Percentiles rank a stretch among this genome's conserved stretches.
Evolutionary conservation across 1,140 invertebrate species (phyloP).

Genomic region (Agraylea sexmaculata): DNA sequence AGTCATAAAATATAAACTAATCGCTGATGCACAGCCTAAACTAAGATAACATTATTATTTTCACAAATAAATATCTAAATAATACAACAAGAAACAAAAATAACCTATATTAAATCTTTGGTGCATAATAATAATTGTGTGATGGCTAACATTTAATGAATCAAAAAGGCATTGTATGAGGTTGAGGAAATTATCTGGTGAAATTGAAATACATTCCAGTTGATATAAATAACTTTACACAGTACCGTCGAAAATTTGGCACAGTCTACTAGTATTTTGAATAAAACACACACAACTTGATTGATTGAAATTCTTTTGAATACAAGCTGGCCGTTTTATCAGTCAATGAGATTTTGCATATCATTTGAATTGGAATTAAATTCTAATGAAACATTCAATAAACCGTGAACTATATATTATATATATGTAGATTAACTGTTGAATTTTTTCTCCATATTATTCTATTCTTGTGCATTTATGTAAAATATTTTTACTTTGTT

Average conservation of each 20-base stretch:
- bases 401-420: no score
- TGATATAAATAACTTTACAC: neutral
- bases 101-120: conserved; percentile 15
- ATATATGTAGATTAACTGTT: no score
- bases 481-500: no score
- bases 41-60: conserved; percentile 15
- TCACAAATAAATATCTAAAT: neutral
- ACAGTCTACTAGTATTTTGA: neutral
- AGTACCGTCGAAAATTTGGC: neutral
- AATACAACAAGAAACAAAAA: conserved; percentile 7
- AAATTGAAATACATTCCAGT: neutral
- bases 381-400: no score
- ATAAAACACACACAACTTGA: no score
- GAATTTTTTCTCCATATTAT: no score
- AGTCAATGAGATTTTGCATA: no score
- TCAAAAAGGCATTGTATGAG: conserved; percentile 4
- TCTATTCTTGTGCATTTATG: no score
- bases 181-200: neutral
- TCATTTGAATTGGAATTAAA: no score
- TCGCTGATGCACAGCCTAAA: conserved; percentile 19
- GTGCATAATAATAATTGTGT: conserved; percentile 15
- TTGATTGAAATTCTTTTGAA: no score
- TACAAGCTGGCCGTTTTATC: no score
- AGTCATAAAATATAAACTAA: conserved; percentile 13
- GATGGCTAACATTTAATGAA: conserved; percentile 16